These are phyloP conservation scores for Odontophorus gujanensis DNA, from an alignment of 2,113 vertebrate species.

Conservation along the genomic window DNA sequence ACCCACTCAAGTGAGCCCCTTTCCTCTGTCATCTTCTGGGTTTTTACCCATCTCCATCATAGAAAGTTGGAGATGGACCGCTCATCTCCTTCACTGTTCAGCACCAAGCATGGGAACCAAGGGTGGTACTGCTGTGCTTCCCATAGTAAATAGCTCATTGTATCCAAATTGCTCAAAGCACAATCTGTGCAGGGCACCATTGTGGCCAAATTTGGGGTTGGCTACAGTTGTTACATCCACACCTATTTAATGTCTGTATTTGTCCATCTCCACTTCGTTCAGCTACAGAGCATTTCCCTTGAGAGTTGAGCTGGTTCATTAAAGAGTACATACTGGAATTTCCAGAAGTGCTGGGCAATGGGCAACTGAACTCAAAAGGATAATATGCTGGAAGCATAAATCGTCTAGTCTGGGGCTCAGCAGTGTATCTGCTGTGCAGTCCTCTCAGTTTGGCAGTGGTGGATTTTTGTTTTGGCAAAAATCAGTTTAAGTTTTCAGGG, in stretches of 20 bases:
- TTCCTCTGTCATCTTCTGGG: background rate
- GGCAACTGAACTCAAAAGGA: background rate
- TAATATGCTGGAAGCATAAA: background rate
- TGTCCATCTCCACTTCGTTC: background rate
- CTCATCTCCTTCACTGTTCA: background rate
- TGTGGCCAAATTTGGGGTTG: background rate
- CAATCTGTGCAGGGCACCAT: background rate
- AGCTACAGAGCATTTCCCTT: background rate
- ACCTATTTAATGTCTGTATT: background rate
- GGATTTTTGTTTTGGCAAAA: background rate
- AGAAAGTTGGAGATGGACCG: fast-evolving
- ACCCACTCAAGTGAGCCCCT: background rate
- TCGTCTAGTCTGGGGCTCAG: background rate
- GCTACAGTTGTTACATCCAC: background rate
- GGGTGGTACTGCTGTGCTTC: background rate
- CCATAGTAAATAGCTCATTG: background rate
- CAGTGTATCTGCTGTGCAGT: background rate
- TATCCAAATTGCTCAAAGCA: background rate
- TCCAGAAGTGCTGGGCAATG: background rate
- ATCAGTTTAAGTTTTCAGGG: background rate
- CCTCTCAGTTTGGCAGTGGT: background rate
- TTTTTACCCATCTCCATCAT: background rate
- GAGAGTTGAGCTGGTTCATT: background rate
- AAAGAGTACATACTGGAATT: background rate
- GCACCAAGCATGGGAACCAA: background rate